Evolutionary conservation across 2,888 invertebrate species (phyloP), one percentile per base, ranked within the genome.

Genomic region (Zeuzera pyrina): DNA sequence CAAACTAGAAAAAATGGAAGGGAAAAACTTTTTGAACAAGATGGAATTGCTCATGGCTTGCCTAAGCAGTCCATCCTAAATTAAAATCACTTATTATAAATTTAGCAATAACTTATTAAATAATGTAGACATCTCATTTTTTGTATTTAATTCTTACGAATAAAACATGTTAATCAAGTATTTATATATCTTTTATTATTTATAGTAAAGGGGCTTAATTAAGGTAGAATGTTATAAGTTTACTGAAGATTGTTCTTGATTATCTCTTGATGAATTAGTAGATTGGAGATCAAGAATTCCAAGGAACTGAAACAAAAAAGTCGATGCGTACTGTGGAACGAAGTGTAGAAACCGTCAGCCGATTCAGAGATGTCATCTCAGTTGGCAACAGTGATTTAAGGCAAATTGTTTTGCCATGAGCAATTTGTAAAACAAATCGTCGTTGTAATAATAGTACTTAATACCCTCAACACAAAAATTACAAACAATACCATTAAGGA

Each of bases 41-140:
- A 94, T 97, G 91, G 97, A 98, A 79, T 86, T 96, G 49, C 86
- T 97, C 3, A 96, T 97, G 96, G 97, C 97, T 34, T 92, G 92
- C 52, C 78, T 92, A 8, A 91, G 92, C 40, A 91, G 91, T 57
- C 90, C 89, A 40, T 90, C 89, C 24, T 87, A 83, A 71, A 38
- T 33, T 34, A 16, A 13, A 28, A 7, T 13, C n/a, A n/a, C n/a
- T n/a, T n/a, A 28, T 11, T 27, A 12, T 34, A 6, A 30, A 15
- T 13, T 28, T 16, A 34, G 33, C 26, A 26, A 30, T 39, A 30
- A 35, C 15, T 39, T 35, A 29, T 25, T 29, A 39, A 29, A 45
- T 40, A 46, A 33, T 38, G 42, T 33, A 31, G 39, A 28, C 40
- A 41, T 35, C 35, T 38, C 38, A 29, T 46, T 42, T n/a, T n/a